Percentiles rank a stretch among this genome's conserved stretches.
These are phyloP conservation scores for Apodemia hepburni DNA, from an alignment of 2,888 invertebrate genomes.

Conservation along the genomic window DNA sequence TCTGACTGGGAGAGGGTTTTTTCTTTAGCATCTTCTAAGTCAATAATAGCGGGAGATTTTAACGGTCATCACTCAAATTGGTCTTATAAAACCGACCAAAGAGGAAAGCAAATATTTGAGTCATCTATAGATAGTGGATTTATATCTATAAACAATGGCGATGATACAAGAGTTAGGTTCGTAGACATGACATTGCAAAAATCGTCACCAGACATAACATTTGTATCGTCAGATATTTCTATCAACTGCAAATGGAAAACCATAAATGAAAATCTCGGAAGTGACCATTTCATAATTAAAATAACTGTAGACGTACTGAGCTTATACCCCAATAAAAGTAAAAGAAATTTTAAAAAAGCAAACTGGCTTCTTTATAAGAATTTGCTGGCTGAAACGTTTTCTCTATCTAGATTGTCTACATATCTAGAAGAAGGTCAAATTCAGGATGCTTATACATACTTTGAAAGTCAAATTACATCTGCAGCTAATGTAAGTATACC, in stretches of 20 bases:
- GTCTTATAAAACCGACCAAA: constrained; percentile 17
- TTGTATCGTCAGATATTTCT: constrained; percentile 25
- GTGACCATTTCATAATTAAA: constrained; percentile 24
- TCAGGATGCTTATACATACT: background rate
- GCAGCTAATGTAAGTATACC: background rate
- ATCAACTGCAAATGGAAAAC: constrained; percentile 23
- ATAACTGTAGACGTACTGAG: background rate
- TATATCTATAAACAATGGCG: constrained; percentile 15
- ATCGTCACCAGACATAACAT: constrained; percentile 23
- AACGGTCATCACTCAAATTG: constrained; percentile 21
- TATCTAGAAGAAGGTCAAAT: background rate
- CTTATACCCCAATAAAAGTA: background rate
- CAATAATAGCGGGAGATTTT: constrained; percentile 20
- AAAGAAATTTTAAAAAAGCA: constrained; percentile 22
- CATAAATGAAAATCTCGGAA: constrained; percentile 25
- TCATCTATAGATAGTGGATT: constrained; percentile 11
- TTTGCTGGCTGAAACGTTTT: background rate
- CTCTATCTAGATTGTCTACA: background rate
- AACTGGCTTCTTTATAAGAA: constrained; percentile 15
- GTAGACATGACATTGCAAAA: constrained; percentile 7
- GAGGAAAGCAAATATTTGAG: constrained; percentile 20
- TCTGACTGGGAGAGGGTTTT: constrained; percentile 21
- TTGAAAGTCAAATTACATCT: background rate
- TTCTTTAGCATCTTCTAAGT: background rate
- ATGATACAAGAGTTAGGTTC: constrained; percentile 4